phyloP scores from a whole-genome alignment of 2,888 invertebrate species.

The Teleiodes luculella region DNA sequence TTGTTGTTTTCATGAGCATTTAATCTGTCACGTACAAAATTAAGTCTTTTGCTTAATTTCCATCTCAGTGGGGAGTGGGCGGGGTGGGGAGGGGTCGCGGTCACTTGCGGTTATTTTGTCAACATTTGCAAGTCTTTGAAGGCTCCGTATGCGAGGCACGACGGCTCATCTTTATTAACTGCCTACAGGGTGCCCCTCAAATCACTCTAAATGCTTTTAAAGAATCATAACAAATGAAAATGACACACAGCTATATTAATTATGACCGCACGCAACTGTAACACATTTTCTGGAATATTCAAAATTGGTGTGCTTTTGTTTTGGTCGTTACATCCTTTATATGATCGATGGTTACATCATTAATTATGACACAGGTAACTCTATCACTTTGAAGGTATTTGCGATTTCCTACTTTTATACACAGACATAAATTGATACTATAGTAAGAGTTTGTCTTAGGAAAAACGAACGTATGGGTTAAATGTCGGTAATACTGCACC shows the following conservation, averaged over 20 bases:
- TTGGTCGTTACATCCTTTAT: no score
- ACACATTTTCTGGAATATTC: no score
- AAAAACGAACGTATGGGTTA: no score
- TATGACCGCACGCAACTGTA: no score
- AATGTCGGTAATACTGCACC: no score
- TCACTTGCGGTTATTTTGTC: constrained; percentile 42
- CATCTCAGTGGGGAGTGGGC: constrained; percentile 22
- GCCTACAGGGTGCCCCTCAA: constrained; percentile 34
- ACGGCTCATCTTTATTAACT: constrained; percentile 55
- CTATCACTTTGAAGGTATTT: no score
- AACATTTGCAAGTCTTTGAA: constrained; percentile 56
- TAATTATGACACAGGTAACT: no score
- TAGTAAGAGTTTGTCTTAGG: no score
- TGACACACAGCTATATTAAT: neutral
- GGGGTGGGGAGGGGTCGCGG: constrained; percentile 20
- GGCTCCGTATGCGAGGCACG: constrained; percentile 54
- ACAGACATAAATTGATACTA: no score
- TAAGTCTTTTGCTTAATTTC: constrained; percentile 43
- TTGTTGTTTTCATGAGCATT: constrained; percentile 1
- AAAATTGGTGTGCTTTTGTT: no score
- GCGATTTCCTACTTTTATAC: no score
- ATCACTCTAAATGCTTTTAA: constrained; percentile 4
- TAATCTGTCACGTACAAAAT: constrained; percentile 52
- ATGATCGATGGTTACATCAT: no score
- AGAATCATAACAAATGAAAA: neutral